Evolutionary conservation across 37 sponge, comb jelly and placozoan species (phyloP), one percentile per base, ranked within the genome.

Genomic region (Dysidea cf. avara): DNA sequence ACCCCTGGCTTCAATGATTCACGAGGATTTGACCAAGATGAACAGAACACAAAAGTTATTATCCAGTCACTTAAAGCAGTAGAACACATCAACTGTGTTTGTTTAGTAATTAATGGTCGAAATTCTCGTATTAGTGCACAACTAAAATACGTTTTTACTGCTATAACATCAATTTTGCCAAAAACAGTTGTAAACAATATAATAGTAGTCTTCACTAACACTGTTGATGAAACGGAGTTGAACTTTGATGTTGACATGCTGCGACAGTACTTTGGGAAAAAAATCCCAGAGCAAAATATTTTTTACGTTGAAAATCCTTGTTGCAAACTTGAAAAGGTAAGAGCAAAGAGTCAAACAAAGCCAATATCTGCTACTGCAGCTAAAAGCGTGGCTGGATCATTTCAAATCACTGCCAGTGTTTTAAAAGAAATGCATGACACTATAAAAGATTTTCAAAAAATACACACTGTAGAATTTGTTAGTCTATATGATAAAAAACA

Each of bases 221-320:
- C 72, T 0, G 16, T 30, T 2, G 72, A 68, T 50, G 17, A 37
- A 6, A 1, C 48, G 25, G 48, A 70, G 5, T 30, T 49, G 25
- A 60, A 51, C 55, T 31, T 71, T 71, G 64, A 80, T 21, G 4
- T 64, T 6, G 39, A 31, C 0, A 22, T 21, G n/a, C 81, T 80
- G 11, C 59, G 46, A 46, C 32, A 59, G 2, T 80, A 51, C 25
- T 71, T 80, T 70, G n/a, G n/a, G n/a, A n/a, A n/a, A n/a, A 39
- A 43, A 2, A 20, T 70, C 3, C 7, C 16, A 29, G 9, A 52
- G 16, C 39, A 65, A 22, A n/a, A n/a, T n/a, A 71, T 47, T 7
- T 80, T 71, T 28, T 71, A 22, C 33, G 24, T 80, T 33, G 81
- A 80, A 61, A 80, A 80, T 80, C 81, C 81, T 0, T 80, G 71